Base-by-base conservation (phyloP, 2,888 invertebrate species). In the Dexiosoma caninum region DNA sequence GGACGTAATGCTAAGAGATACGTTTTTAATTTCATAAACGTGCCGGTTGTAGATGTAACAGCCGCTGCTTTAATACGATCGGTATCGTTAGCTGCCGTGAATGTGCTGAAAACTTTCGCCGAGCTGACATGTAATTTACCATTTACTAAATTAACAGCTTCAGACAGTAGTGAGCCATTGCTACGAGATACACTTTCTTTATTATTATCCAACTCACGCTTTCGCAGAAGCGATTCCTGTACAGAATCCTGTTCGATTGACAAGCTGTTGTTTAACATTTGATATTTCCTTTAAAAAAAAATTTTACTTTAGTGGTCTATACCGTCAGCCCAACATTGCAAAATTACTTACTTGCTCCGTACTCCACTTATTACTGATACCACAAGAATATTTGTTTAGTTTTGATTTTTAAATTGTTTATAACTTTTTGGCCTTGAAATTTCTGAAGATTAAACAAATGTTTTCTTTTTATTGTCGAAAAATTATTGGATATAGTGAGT, bases 1-100 rank as follows among this genome's bases (percentile, higher is more conserved):
- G 98, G 98, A 82, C 98, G 92, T 82, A 98, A 90, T 1, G 98
- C 97, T 84, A 96, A 91, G 83, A 97, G 93, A 89, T 97, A 97
- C 12, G 96, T 96, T 75, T 96, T 95, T 49, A 97, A 91, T 91
- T 97, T 97, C 95, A 96, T 96, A 84, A 96, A 90, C 3, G 95
- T 89, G 7, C 89, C 90, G 72, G 87, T 82, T 30, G 81, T 83
- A 69, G 79, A 78, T 27, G 69, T 78, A 40, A 37, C 59, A n/a
- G 53, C 23, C 23, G 59, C 40, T 42, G 59, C 27, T 16, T 62
- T 67, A 10, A 40, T 21, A 27, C 32, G 51, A 46, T 46, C n/a
- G n/a, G 21, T 55, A 21, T 30, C 59, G n/a, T 40, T 42, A 32
- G 9, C 12, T 6, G 30, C 67, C 16, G 44, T 27, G 21, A 53